These are phyloP conservation scores for Stichopus chloronotus DNA, from an alignment of 35 echinoderm and acorn worm genomes.

Conservation along the genomic window DNA sequence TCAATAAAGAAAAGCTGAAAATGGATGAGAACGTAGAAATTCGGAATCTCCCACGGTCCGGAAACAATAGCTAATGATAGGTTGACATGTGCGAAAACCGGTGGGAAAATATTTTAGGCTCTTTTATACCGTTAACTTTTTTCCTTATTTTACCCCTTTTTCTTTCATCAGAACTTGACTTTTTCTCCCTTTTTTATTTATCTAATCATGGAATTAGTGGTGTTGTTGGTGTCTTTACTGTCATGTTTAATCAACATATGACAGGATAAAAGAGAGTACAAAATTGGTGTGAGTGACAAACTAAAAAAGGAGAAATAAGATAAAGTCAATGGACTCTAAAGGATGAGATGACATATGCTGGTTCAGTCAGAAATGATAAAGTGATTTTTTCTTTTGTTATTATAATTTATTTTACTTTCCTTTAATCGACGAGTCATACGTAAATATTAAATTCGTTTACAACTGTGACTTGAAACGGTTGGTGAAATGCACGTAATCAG, in stretches of 20 bases:
- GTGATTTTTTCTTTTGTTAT: not conserved
- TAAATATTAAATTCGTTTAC: too few relatives aligned
- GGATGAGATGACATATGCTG: not conserved
- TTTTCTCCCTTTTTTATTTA: too few relatives aligned
- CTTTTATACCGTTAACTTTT: not conserved
- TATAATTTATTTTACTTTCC: not conserved
- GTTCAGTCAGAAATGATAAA: not conserved
- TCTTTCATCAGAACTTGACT: too few relatives aligned
- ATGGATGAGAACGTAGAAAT: conserved; percentile 25
- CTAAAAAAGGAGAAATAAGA: too few relatives aligned
- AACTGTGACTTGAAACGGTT: too few relatives aligned
- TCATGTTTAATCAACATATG: too few relatives aligned
- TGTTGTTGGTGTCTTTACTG: too few relatives aligned
- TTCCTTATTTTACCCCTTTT: not conserved
- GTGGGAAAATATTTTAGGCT: not conserved
- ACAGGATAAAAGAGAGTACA: too few relatives aligned
- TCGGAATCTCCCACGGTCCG: conserved; percentile 31
- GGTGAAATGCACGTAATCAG: not conserved
- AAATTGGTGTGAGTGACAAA: too few relatives aligned
- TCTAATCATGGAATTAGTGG: too few relatives aligned
- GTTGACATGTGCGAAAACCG: conserved; percentile 19
- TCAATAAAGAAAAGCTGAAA: not conserved
- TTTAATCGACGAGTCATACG: too few relatives aligned
- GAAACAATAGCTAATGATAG: not conserved
- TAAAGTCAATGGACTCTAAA: not conserved